phyloP scores from a whole-genome alignment of 1,140 invertebrate species.

The Copidosoma floridanum region DNA sequence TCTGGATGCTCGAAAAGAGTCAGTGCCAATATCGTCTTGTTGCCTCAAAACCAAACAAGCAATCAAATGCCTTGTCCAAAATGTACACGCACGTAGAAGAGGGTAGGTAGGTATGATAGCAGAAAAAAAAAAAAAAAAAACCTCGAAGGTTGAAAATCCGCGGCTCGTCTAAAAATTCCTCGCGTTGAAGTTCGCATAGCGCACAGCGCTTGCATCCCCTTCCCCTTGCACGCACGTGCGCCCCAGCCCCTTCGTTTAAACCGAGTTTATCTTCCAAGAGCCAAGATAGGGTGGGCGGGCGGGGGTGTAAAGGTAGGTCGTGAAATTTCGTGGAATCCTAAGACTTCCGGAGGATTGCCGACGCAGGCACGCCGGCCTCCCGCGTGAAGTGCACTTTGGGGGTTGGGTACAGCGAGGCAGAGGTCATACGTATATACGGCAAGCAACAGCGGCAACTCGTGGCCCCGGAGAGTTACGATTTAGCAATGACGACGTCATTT shows the following conservation, averaged over 20 bases:
- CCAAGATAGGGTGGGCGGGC: background rate
- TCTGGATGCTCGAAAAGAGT: too few species aligned
- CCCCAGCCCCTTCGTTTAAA: background rate
- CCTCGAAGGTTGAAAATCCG: too few species aligned
- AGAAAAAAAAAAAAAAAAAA: too few species aligned
- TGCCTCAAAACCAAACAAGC: constrained; percentile 22
- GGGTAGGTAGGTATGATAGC: too few species aligned
- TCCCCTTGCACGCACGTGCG: background rate
- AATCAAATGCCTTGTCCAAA: background rate
- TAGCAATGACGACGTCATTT: constrained; percentile 24
- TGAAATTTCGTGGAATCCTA: constrained; percentile 30
- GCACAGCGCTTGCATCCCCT: too few species aligned
- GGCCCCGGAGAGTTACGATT: constrained; percentile 1
- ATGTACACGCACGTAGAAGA: too few species aligned
- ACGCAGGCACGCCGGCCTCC: constrained; percentile 10
- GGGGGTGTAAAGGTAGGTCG: constrained; percentile 21
- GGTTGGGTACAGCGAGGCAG: constrained; percentile 15
- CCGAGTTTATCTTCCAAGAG: constrained; percentile 11
- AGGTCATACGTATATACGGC: background rate
- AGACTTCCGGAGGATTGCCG: constrained; percentile 25
- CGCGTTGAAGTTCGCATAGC: too few species aligned
- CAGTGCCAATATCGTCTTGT: too few species aligned
- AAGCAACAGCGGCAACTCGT: constrained; percentile 15
- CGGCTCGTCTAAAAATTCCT: too few species aligned
- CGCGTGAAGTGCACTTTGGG: constrained; percentile 5